Evolutionary conservation across 2,888 invertebrate species (phyloP).

Genomic region (Leptura quadrifasciata): DNA sequence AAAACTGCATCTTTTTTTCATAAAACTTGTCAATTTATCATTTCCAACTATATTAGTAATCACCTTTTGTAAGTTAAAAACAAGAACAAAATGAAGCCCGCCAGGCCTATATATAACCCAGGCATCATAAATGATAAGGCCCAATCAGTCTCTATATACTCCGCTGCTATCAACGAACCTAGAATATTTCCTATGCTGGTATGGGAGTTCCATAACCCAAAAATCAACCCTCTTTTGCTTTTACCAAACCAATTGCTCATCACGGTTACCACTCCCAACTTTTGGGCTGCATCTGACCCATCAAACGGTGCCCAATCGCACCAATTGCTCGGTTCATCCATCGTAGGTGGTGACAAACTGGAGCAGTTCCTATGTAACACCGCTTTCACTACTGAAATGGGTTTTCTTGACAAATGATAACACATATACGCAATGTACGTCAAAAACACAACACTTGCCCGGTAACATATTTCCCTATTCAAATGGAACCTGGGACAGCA

Average conservation of each 20-base stretch:
- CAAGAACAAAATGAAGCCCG: constrained; percentile 86
- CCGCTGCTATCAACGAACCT: constrained; percentile 90
- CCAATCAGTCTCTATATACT: constrained; percentile 92
- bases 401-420: constrained; percentile 95
- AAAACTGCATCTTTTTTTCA: too few species aligned
- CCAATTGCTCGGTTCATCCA: constrained; percentile 77
- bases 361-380: constrained; percentile 91
- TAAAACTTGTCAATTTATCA: too few species aligned
- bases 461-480: constrained; percentile 83
- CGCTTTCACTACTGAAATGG: constrained; percentile 94
- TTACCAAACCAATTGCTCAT: constrained; percentile 99
- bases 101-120: constrained; percentile 85
- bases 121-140: constrained; percentile 94
- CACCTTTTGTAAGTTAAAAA: too few species aligned
- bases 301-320: constrained; percentile 94
- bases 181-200: constrained; percentile 97
- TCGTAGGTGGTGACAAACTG: constrained; percentile 77
- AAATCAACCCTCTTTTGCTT: constrained; percentile 91
- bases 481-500: constrained; percentile 79
- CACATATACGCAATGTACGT: constrained; percentile 94
- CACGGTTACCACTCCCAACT: constrained; percentile 92
- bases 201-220: constrained; percentile 98
- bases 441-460: constrained; percentile 83
- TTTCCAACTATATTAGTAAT: too few species aligned
- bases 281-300: too few species aligned